Evolutionary conservation across 1,140 invertebrate genomes (phyloP).

Genomic region (Ips nitidus): DNA sequence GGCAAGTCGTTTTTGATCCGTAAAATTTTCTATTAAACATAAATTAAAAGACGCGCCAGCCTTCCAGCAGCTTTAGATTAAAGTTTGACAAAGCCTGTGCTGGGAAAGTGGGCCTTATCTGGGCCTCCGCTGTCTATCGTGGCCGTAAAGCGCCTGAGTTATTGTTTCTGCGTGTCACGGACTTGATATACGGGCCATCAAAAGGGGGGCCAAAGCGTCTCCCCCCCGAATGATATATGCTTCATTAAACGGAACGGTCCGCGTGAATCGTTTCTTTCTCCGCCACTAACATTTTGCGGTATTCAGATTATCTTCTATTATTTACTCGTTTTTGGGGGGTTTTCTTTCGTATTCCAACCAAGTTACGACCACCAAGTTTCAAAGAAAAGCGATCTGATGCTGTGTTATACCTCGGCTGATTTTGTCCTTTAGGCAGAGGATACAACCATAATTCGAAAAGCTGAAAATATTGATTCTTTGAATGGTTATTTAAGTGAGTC

Average conservation of each 20-base stretch:
- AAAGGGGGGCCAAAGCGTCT: slow-evolving; percentile 32
- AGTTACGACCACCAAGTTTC: too few species aligned
- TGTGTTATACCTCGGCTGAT: too few species aligned
- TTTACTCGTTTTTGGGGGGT: slow-evolving; percentile 11
- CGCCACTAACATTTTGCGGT: slow-evolving; percentile 13
- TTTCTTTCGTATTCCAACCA: neutral
- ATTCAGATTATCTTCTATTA: slow-evolving; percentile 27
- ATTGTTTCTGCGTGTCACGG: slow-evolving; percentile 52
- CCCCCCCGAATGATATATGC: slow-evolving; percentile 43
- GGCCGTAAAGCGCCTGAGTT: slow-evolving; percentile 52
- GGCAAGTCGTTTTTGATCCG: too few species aligned
- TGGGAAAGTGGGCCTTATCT: slow-evolving; percentile 37
- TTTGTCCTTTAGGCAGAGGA: too few species aligned
- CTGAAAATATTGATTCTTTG: too few species aligned
- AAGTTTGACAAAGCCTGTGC: slow-evolving; percentile 33
- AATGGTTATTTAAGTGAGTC: too few species aligned
- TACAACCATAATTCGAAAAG: too few species aligned
- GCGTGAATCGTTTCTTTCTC: slow-evolving; percentile 14
- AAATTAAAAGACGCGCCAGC: slow-evolving; percentile 32
- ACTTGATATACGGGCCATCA: slow-evolving; percentile 52
- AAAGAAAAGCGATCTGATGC: too few species aligned
- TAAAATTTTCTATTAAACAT: slow-evolving; percentile 28
- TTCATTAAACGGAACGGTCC: slow-evolving; percentile 45
- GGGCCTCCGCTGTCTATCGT: slow-evolving; percentile 50
- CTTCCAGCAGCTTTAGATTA: slow-evolving; percentile 34